These are phyloP conservation scores for Condylura cristata DNA, from an alignment of 2,113 vertebrate species.

Conservation along the genomic window DNA sequence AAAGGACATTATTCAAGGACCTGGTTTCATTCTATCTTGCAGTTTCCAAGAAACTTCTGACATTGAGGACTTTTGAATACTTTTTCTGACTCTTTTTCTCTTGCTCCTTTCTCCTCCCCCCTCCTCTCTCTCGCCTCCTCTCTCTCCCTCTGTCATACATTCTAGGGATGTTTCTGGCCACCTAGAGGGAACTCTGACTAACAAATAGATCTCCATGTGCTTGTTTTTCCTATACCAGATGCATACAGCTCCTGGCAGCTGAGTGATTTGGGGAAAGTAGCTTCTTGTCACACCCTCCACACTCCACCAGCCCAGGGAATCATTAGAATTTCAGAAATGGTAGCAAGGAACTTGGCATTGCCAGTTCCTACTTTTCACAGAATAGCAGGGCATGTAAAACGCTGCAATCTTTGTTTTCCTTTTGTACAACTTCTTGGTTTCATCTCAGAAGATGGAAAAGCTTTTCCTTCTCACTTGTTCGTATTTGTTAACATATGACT, in stretches of 20 bases:
- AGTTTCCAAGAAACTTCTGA: no score
- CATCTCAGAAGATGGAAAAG: neutral
- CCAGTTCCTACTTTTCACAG: neutral
- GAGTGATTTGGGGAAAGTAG: neutral
- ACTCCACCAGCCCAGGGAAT: neutral
- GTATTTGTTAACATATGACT: neutral
- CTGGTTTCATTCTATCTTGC: no score
- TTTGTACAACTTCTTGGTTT: neutral
- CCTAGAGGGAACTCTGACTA: neutral
- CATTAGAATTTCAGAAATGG: neutral
- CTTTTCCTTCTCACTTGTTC: neutral
- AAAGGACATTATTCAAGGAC: no score
- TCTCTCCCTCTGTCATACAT: no score
- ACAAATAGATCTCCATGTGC: neutral
- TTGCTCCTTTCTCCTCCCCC: neutral
- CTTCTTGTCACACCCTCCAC: constrained; percentile 31
- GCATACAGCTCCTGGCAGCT: constrained; percentile 35
- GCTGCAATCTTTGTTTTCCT: neutral
- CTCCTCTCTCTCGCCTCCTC: neutral
- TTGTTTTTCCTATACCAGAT: constrained; percentile 43
- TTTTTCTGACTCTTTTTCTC: neutral
- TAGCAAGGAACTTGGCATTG: neutral
- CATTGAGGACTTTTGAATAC: neutral
- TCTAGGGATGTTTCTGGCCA: neutral
- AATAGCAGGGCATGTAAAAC: neutral